These are phyloP conservation scores for Idris sp. DNA, from an alignment of 1,140 invertebrate genomes.

Conservation along the genomic window DNA sequence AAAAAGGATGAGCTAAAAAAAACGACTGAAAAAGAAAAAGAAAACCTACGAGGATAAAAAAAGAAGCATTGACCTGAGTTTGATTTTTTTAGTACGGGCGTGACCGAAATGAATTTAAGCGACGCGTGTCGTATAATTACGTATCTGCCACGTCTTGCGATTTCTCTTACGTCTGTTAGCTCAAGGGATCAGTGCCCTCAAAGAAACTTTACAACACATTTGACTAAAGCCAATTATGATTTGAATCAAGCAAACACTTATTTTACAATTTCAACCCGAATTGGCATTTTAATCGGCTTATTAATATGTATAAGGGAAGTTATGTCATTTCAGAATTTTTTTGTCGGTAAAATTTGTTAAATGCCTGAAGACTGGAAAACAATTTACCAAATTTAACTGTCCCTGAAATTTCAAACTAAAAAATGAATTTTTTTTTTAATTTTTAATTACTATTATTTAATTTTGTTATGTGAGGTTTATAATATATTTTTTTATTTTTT, in stretches of 20 bases:
- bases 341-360: too few species aligned
- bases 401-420: too few species aligned
- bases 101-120: slow-evolving; percentile 58
- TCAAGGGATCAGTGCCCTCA: slow-evolving; percentile 32
- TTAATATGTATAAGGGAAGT: slow-evolving; percentile 12
- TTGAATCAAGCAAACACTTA: slow-evolving; percentile 15
- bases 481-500: too few species aligned
- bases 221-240: slow-evolving; percentile 16
- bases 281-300: slow-evolving; percentile 14
- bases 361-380: too few species aligned
- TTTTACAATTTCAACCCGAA: slow-evolving; percentile 20
- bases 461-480: too few species aligned
- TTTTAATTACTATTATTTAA: too few species aligned
- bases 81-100: slow-evolving; percentile 51
- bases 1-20: too few species aligned
- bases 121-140: slow-evolving; percentile 59
- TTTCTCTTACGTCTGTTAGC: slow-evolving; percentile 35
- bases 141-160: slow-evolving; percentile 39
- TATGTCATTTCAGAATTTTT: too few species aligned
- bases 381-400: too few species aligned
- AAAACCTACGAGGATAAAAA: too few species aligned
- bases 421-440: too few species aligned
- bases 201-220: slow-evolving; percentile 22
- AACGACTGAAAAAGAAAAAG: too few species aligned
- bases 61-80: slow-evolving; percentile 24